Evolutionary conservation across 2,888 invertebrate genomes (phyloP).

Genomic region (Drosophila tripunctata): DNA sequence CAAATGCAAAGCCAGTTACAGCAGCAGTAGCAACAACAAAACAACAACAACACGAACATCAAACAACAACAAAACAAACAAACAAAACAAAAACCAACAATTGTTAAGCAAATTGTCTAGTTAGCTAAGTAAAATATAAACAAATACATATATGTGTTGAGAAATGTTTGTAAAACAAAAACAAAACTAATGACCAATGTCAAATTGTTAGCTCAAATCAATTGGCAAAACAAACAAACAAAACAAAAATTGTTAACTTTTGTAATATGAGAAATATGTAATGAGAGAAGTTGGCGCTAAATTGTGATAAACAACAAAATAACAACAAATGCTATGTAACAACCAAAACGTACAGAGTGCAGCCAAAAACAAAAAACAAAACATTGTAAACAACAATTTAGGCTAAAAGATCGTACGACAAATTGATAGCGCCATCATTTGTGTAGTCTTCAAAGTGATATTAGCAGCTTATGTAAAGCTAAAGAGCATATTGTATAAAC

Average conservation of each 20-base stretch:
- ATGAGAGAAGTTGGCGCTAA: constrained; percentile 61
- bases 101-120: constrained; percentile 78
- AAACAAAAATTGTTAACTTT: constrained; percentile 71
- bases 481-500: constrained; percentile 27
- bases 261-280: constrained; percentile 66
- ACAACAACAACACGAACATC: constrained; percentile 45
- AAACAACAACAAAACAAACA: constrained; percentile 45
- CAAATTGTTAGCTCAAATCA: constrained; percentile 71
- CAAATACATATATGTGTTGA: constrained; percentile 37
- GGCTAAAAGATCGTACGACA: not conserved
- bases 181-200: constrained; percentile 55
- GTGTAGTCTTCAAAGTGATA: constrained; percentile 77
- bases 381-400: constrained; percentile 35
- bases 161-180: constrained; percentile 54
- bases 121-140: constrained; percentile 65
- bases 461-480: constrained; percentile 53
- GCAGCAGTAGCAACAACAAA: constrained; percentile 41
- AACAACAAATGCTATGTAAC: constrained; percentile 60
- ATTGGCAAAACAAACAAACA: constrained; percentile 45
- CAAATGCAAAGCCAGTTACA: constrained; percentile 51
- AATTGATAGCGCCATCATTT: constrained; percentile 55
- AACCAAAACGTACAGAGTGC: no score
- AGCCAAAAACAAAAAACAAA: no score
- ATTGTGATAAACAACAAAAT: constrained; percentile 64
- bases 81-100: constrained; percentile 48